phyloP scores from a whole-genome alignment of 2,888 invertebrate species.

The Seira ritae region DNA sequence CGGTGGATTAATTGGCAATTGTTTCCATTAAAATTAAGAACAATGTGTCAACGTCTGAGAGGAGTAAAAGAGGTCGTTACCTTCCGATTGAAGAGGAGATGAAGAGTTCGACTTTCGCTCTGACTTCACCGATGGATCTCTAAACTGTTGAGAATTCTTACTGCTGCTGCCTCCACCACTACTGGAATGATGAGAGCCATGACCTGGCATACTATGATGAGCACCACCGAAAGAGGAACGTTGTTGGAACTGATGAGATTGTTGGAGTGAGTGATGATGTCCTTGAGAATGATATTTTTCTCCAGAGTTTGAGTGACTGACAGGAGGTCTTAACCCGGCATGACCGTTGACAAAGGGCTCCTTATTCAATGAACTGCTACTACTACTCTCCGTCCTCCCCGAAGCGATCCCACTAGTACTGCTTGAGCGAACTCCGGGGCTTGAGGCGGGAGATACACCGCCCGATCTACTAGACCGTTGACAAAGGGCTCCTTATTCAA shows the following conservation, averaged over 20 bases:
- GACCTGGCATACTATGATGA: conserved; percentile 44
- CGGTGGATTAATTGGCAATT: not conserved
- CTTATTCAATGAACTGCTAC: conserved; percentile 35
- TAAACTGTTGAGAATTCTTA: conserved; percentile 55
- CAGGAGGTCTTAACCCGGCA: conserved; percentile 47
- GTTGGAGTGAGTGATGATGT: conserved; percentile 41
- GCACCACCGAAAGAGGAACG: conserved; percentile 53
- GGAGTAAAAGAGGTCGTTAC: conserved; percentile 21
- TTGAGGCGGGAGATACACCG: conserved; percentile 63
- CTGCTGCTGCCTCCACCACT: conserved; percentile 38
- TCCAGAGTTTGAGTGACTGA: conserved; percentile 45
- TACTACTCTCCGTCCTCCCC: conserved; percentile 51
- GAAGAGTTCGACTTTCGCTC: conserved; percentile 68
- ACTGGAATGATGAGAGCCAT: conserved; percentile 40
- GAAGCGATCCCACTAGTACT: conserved; percentile 50
- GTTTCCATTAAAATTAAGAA: not conserved
- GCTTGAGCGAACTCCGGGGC: conserved; percentile 60
- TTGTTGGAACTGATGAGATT: conserved; percentile 23
- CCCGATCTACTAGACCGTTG: conserved; percentile 68
- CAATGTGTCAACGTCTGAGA: not conserved
- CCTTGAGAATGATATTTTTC: conserved; percentile 59
- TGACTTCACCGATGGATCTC: conserved; percentile 61
- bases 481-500: conserved; percentile 52
- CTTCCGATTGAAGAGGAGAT: conserved; percentile 58
- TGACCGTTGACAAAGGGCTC: conserved; percentile 66